Conservation (phyloP, 2,113 vertebrate genomes). For the Leiothrix lutea region DNA sequence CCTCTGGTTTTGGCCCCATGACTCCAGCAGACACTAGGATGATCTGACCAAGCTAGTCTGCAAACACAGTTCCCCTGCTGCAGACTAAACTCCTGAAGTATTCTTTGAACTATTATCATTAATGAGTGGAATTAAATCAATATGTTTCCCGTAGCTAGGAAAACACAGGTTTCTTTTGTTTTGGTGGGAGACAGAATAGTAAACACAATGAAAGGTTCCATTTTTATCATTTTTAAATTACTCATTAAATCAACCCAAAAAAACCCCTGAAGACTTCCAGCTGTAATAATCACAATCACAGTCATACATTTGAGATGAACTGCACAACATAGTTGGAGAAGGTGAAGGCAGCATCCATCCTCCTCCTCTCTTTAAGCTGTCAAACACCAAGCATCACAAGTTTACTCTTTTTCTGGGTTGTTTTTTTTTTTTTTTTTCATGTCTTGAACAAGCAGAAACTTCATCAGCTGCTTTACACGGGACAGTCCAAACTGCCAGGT, state of each 20-base stretch:
- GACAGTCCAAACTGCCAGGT: neutral
- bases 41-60: neutral
- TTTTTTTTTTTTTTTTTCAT: no score
- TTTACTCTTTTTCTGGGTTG: neutral
- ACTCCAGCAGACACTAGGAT: neutral
- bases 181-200: neutral
- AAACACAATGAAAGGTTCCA: neutral
- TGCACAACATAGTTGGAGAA: neutral
- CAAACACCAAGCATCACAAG: neutral
- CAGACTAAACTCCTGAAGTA: neutral
- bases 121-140: constrained; percentile 27
- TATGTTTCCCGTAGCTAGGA: neutral
- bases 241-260: neutral
- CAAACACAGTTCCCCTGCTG: neutral
- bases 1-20: neutral
- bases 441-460: neutral
- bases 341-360: neutral
- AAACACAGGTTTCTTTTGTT: constrained; percentile 24
- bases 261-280: constrained; percentile 13
- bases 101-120: constrained; percentile 46
- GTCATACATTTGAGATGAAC: neutral
- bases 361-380: neutral
- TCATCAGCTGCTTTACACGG: neutral
- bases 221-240: constrained; percentile 10
- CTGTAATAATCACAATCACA: neutral